Base-by-base conservation (phyloP, 2,113 vertebrate species). In the Rhombomys opimus region DNA sequence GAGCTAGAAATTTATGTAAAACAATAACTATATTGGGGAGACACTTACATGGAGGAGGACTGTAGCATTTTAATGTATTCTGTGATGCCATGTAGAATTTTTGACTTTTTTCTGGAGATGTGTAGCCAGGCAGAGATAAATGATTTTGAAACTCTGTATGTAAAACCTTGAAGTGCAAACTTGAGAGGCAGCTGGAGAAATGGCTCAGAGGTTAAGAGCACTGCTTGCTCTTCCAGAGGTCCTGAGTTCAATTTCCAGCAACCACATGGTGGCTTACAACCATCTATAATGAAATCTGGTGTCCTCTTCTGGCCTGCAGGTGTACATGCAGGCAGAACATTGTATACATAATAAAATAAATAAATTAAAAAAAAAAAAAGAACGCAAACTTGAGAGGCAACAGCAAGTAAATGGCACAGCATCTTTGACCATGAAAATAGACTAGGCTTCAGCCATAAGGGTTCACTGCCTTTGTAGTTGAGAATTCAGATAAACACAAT, bases 391-490 rank as follows among this genome's bases (percentile, higher is more conserved):
- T 46, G 52, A 12, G 3, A 57, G 30, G 6, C 10, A 30, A 25
- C 76, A 78, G 50, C 50, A 27, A 73, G 76, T 81, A 75, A n/a
- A n/a, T 91, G 23, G 17, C 88, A 5, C 13, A 89, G 30, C 25
- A 27, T 87, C 89, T 94, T 75, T 54, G 25, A 72, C 61, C 5
- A 59, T 91, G 4, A 86, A 27, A 72, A 38, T 15, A 3, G 7
- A 15, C 9, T 27, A n/a, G 38, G 57, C 23, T 78, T 73, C 59
- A 87, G 27, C 2, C 4, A 18, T 4, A 41, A 41, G 70, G 4
- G 52, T 41, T 90, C 81, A 12, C 2, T 65, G 18, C 61, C 68
- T 95, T 87, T 50, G 5, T 82, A 68, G 76, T 88, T 96, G 50
- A 80, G 23, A 76, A 87, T 68, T 87, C 23, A 63, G 35, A n/a